Conservation (phyloP, 2,113 vertebrate species). For the Mus spicilegus region DNA sequence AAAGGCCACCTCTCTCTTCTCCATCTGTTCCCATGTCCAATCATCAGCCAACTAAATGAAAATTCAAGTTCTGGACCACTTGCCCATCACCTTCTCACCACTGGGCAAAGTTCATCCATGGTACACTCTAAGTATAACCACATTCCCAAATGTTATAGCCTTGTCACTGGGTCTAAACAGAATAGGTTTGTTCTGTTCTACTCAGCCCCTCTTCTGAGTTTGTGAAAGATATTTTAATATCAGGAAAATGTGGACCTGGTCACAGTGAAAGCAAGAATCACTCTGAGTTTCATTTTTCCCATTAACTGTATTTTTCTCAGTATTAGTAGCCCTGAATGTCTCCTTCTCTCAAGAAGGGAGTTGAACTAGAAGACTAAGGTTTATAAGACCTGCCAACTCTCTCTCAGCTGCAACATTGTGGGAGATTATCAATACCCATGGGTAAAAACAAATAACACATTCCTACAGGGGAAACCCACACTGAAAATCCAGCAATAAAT, state of each 20-base stretch:
- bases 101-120: background rate
- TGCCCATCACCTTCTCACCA: background rate
- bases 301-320: background rate
- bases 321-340: background rate
- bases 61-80: background rate
- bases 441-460: constrained; percentile 34
- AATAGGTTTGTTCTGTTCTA: background rate
- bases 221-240: background rate
- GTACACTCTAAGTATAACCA: background rate
- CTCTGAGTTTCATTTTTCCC: background rate
- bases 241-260: background rate
- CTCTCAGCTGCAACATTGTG: background rate
- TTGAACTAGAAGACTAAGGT: background rate
- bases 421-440: constrained; percentile 55
- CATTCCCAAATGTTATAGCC: background rate
- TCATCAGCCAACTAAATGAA: background rate
- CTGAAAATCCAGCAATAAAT: constrained; percentile 69
- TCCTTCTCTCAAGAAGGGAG: background rate
- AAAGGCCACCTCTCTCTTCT: background rate
- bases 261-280: background rate
- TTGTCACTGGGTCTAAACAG: background rate
- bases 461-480: constrained; percentile 57
- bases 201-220: background rate
- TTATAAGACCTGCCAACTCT: background rate
- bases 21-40: background rate